phyloP scores from a whole-genome alignment of 2,113 vertebrate genomes.

The Myrmophylax atrothorax region DNA sequence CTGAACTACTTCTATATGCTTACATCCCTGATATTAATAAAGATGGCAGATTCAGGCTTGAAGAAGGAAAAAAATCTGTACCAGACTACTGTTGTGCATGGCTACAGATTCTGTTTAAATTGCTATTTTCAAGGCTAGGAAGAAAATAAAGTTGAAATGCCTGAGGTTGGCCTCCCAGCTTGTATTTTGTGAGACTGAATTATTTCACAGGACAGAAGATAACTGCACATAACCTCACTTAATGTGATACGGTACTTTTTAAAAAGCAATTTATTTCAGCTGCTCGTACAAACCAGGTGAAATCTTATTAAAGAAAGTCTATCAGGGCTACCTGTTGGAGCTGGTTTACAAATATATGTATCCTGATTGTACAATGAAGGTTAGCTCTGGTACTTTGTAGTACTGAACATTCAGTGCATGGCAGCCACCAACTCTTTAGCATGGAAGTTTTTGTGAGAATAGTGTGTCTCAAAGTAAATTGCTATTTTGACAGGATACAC shows the following conservation, averaged over 20 bases:
- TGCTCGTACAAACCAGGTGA: slow-evolving; percentile 23
- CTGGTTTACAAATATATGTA: slow-evolving; percentile 54
- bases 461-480: background rate
- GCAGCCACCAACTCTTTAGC: background rate
- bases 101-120: background rate
- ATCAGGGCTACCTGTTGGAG: slow-evolving; percentile 20
- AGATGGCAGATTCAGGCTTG: background rate
- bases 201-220: slow-evolving; percentile 32
- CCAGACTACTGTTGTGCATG: background rate
- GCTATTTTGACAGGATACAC: slow-evolving; percentile 26
- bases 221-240: slow-evolving; percentile 63
- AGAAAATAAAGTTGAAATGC: background rate
- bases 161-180: background rate
- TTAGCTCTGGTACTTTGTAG: slow-evolving; percentile 10
- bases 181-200: slow-evolving; percentile 44
- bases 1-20: background rate
- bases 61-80: background rate
- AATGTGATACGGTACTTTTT: slow-evolving; percentile 27
- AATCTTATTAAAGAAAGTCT: slow-evolving; percentile 60
- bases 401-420: background rate
- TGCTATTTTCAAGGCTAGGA: background rate
- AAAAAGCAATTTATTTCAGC: slow-evolving; percentile 68
- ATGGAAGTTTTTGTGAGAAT: background rate
- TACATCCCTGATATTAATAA: background rate
- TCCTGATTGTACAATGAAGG: slow-evolving; percentile 3